A percentile compares a stretch with the other conserved stretches of the same genome.
These are phyloP conservation scores for Paraescarpia echinospica DNA, from an alignment of 1,140 invertebrate genomes.

Conservation along the genomic window DNA sequence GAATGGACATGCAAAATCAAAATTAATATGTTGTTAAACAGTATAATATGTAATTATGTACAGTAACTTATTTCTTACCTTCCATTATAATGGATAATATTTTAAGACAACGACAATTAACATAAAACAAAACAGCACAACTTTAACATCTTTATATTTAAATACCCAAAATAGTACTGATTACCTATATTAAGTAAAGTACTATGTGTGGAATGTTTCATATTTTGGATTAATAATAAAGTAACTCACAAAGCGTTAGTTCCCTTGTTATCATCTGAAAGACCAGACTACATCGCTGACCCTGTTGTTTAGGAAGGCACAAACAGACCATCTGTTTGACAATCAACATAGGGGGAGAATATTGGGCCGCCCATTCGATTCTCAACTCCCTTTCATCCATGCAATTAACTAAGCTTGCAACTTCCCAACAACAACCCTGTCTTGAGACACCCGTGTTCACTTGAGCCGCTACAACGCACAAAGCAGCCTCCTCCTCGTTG, in stretches of 20 bases:
- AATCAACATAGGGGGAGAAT: slow-evolving; percentile 75
- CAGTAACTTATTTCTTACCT: too few relatives aligned
- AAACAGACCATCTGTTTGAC: neutral
- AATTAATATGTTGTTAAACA: too few relatives aligned
- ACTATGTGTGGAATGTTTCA: neutral
- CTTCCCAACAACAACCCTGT: neutral
- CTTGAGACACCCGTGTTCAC: neutral
- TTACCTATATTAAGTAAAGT: too few relatives aligned
- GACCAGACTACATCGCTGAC: neutral
- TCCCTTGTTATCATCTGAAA: neutral
- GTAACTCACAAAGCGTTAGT: neutral
- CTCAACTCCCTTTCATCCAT: neutral
- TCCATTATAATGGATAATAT: too few relatives aligned
- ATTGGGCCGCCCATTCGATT: slow-evolving; percentile 61
- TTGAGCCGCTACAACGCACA: neutral
- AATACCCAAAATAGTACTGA: too few relatives aligned
- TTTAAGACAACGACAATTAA: too few relatives aligned
- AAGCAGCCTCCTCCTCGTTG: neutral
- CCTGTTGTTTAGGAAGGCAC: neutral
- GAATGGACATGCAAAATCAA: too few relatives aligned
- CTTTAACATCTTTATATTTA: too few relatives aligned
- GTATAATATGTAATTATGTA: too few relatives aligned
- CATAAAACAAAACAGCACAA: too few relatives aligned
- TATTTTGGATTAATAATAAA: neutral
- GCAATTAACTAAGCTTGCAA: neutral